Evolutionary conservation across 2,888 invertebrate genomes (phyloP), one percentile per base, ranked within the genome.

Genomic region (Hyposoter dolosus): DNA sequence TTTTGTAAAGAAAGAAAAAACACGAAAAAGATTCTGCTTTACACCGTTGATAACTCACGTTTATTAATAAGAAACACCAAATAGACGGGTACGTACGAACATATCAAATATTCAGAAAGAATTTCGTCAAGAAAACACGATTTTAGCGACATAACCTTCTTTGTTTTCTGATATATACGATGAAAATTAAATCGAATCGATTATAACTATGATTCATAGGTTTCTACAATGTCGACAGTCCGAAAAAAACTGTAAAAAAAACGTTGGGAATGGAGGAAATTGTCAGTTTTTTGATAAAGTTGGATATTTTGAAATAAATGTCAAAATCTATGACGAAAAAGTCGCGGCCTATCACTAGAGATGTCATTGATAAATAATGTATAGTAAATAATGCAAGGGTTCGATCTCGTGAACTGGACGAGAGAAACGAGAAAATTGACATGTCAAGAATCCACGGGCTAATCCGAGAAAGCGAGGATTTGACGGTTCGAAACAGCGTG

Each of bases 401-500:
- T 45, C 12, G 69, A 69, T 28, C 28, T 15, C 15, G 23, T 43
- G 65, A 40, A 10, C 12, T 17, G 17, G n/a, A 23, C 7, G 68
- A 78, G 17, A 65, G 50, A 35, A n/a, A 10, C 19, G 15, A 43
- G 56, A 10, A 1, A 60, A 63, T 45, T 63, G 63, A 45, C 60
- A 43, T 45, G 28, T 50, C 28, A 43, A 43, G 63, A 65, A 19
- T 47, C 28, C 9, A 35, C 35, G 74, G 6, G 43, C 32, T 40
- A 74, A 60, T 74, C 5, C 69, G 35, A 45, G 32, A 35, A 40
- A 74, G 74, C 53, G 77, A 80, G 50, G 78, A 75, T 75, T 80
- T 77, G 69, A 77, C 76, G 77, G 72, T 43, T 35, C 15, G 50
- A 68, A 63, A 63, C 68, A 81, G 69, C 79, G 83, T 87, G 72